These are phyloP conservation scores for Lordiphosa mommai DNA, from an alignment of 1,140 invertebrate species.

Conservation along the genomic window DNA sequence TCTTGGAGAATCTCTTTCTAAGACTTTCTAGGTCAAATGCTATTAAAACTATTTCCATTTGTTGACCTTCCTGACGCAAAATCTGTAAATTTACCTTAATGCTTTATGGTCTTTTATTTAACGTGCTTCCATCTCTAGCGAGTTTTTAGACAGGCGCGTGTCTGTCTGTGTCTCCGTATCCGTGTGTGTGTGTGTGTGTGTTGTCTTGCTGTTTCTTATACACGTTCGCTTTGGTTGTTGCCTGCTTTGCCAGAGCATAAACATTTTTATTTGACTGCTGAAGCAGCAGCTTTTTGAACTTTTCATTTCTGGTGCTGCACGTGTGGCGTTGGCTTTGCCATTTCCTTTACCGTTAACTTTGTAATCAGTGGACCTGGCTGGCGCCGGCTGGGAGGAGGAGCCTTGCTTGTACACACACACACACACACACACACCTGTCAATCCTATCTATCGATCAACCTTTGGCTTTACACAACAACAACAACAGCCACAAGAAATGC, in stretches of 20 bases:
- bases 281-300: constrained; percentile 6
- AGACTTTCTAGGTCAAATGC: too few species aligned
- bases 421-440: background rate
- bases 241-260: constrained; percentile 7
- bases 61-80: too few species aligned
- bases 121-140: too few species aligned
- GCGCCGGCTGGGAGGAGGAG: background rate
- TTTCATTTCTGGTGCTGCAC: constrained; percentile 6
- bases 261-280: constrained; percentile 9
- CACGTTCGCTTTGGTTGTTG: background rate
- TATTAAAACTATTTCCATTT: too few species aligned
- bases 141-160: too few species aligned
- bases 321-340: constrained; percentile 9
- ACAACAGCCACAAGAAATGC: constrained; percentile 32
- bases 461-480: background rate
- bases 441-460: too few species aligned
- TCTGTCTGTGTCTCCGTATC: constrained; percentile 14
- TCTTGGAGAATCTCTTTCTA: too few species aligned
- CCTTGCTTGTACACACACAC: constrained; percentile 13
- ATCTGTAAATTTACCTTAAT: too few species aligned
- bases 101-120: too few species aligned
- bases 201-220: background rate
- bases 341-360: constrained; percentile 41
- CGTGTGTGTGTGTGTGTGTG: constrained; percentile 18
- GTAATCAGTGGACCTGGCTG: too few species aligned